Percentiles rank a stretch among this genome's conserved stretches.
phyloP scores from a whole-genome alignment of 1,140 invertebrate species.

The Lepeophtheirus salmonis region DNA sequence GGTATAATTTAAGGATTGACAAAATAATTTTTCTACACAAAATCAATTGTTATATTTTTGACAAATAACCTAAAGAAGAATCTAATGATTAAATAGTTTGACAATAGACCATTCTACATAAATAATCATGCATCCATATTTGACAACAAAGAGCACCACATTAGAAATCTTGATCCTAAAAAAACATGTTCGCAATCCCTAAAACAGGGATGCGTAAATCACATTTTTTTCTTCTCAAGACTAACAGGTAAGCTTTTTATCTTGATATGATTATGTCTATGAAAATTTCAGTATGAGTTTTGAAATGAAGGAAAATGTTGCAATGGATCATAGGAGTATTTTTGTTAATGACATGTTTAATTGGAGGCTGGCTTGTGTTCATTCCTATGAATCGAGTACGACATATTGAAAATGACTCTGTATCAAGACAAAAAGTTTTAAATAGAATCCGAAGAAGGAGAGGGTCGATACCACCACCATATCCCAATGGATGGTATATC shows the following conservation, averaged over 20 bases:
- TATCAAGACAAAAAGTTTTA: neutral
- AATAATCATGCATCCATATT: no score
- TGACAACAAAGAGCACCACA: no score
- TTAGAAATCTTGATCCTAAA: no score
- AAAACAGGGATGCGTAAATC: neutral
- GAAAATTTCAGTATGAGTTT: neutral
- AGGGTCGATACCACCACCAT: conserved; percentile 53
- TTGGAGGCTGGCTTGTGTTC: neutral
- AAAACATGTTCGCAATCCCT: neutral
- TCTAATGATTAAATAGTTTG: no score
- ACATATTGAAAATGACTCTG: neutral
- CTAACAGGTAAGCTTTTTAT: neutral
- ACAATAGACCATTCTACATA: no score
- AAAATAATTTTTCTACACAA: no score
- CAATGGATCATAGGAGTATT: neutral
- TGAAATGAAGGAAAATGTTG: neutral
- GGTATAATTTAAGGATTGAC: no score
- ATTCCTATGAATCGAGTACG: conserved; percentile 13
- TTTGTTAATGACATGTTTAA: neutral
- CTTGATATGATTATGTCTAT: neutral
- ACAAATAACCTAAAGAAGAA: no score
- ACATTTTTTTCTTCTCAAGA: neutral
- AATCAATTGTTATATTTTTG: no score
- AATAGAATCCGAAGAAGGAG: conserved; percentile 28
- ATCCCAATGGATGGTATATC: conserved; percentile 74